Evolutionary conservation across 2,113 vertebrate genomes (phyloP).

Genomic region (Parus major): DNA sequence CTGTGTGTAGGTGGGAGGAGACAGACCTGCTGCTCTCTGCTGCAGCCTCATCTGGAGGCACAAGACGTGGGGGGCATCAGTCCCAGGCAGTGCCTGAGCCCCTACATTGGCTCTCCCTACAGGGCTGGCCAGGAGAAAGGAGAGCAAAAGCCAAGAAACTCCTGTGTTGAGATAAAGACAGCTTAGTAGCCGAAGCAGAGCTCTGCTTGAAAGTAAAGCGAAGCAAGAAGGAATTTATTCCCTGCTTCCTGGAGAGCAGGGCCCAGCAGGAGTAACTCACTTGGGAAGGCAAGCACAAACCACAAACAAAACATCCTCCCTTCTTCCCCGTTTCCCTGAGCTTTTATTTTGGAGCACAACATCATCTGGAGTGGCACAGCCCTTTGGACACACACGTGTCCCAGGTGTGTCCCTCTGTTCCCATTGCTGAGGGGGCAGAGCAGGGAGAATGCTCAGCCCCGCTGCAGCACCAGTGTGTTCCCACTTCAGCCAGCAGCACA

Average conservation of each 20-base stretch:
- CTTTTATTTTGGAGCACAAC: background rate
- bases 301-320: background rate
- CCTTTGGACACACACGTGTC: background rate
- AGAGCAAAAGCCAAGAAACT: background rate
- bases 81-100: background rate
- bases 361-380: background rate
- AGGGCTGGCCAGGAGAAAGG: background rate
- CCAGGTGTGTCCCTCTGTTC: background rate
- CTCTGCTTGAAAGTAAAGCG: background rate
- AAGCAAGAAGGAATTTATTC: background rate
- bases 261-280: background rate
- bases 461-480: fast-evolving
- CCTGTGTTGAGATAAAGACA: background rate
- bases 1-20: background rate
- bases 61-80: fast-evolving
- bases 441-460: background rate
- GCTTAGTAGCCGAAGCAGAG: background rate
- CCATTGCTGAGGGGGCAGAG: background rate
- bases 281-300: background rate
- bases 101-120: fast-evolving
- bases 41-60: background rate
- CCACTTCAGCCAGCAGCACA: fast-evolving
- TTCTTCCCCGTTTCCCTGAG: background rate
- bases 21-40: fast-evolving
- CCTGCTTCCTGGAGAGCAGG: background rate